These are phyloP conservation scores for Odobenus rosmarus DNA, from an alignment of 2,113 vertebrate species.

Conservation along the genomic window DNA sequence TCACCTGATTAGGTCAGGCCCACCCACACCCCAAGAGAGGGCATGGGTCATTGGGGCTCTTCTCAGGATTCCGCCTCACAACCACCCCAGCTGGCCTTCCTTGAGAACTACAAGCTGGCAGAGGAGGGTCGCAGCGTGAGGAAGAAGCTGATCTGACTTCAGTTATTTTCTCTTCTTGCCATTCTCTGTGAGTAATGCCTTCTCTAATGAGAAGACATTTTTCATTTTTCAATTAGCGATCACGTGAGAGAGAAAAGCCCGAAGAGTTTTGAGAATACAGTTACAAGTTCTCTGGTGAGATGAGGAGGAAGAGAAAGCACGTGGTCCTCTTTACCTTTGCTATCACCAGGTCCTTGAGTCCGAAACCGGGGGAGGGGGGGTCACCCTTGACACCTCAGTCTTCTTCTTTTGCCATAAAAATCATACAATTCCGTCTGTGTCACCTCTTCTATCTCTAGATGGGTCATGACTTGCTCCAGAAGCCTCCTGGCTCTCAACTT, in stretches of 20 bases:
- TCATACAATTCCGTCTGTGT: background rate
- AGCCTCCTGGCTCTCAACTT: background rate
- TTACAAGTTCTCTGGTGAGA: constrained; percentile 35
- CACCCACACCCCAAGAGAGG: background rate
- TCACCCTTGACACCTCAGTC: background rate
- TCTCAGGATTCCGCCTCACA: background rate
- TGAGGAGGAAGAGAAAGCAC: background rate
- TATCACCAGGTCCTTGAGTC: background rate
- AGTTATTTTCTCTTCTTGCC: background rate
- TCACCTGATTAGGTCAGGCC: background rate
- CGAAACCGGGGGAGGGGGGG: background rate
- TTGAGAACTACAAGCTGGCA: background rate
- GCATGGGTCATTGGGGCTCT: background rate
- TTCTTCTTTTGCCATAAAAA: background rate
- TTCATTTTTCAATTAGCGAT: constrained; percentile 59
- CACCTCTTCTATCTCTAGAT: background rate
- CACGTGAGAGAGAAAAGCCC: constrained; percentile 6
- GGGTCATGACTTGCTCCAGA: background rate
- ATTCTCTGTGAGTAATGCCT: constrained; percentile 33
- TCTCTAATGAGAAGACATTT: constrained; percentile 47
- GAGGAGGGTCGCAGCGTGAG: background rate
- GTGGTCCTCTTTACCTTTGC: background rate
- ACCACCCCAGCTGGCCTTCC: background rate
- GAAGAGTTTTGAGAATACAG: background rate
- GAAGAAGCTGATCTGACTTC: background rate